phyloP scores from a whole-genome alignment of 2,797 vertebrate species.

The Lagodon rhomboides region DNA sequence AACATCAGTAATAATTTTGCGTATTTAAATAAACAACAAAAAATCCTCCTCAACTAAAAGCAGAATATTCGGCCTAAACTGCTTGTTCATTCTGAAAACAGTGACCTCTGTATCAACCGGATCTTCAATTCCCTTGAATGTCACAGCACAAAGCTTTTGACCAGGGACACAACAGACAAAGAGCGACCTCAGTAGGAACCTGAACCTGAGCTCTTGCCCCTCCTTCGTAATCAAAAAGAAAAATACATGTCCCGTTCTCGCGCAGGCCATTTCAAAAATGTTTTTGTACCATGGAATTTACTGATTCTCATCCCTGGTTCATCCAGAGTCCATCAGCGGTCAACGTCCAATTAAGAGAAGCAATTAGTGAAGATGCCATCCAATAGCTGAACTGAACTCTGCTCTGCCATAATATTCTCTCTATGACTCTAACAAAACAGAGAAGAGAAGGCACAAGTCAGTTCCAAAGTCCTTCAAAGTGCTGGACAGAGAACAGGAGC shows the following conservation, averaged over 20 bases:
- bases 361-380: not conserved
- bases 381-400: not conserved
- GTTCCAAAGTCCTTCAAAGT: not conserved
- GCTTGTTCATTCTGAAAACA: conserved; percentile 10
- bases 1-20: not conserved
- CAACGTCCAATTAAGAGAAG: not conserved
- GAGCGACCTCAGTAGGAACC: not conserved
- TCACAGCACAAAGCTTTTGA: not conserved
- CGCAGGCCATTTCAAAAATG: not conserved
- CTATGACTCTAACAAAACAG: conserved; percentile 5
- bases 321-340: conserved; percentile 3
- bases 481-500: not conserved
- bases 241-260: not conserved
- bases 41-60: not conserved
- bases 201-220: not conserved
- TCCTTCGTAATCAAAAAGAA: not conserved
- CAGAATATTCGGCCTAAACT: not conserved
- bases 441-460: not conserved
- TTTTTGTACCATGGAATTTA: not conserved
- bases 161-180: not conserved
- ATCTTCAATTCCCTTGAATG: not conserved
- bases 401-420: not conserved
- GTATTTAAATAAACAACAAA: not conserved
- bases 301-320: not conserved
- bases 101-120: not conserved